phyloP scores from a whole-genome alignment of 2,888 invertebrate genomes.

The Scaeva pyrastri region DNA sequence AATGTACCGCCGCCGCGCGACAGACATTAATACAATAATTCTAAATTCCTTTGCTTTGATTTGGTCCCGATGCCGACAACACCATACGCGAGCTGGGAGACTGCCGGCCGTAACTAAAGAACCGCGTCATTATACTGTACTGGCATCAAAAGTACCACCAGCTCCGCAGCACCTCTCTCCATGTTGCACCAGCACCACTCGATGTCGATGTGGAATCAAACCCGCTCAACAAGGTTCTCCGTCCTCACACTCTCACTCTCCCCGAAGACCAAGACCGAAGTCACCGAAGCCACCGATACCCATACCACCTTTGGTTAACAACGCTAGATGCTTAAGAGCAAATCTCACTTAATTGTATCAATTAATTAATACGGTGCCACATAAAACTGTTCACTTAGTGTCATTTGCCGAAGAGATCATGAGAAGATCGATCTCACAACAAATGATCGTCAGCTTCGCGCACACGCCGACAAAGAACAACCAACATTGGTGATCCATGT shows the following conservation, averaged over 20 bases:
- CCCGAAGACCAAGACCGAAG: background rate
- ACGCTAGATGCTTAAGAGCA: conserved; percentile 62
- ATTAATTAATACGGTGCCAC: conserved; percentile 75
- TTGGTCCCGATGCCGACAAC: conserved; percentile 69
- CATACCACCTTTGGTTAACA: conserved; percentile 10
- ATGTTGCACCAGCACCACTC: background rate
- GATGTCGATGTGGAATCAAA: conserved; percentile 48
- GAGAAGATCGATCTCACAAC: conserved; percentile 64
- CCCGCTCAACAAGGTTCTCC: conserved; percentile 60
- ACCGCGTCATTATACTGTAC: conserved; percentile 55
- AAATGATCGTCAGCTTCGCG: conserved; percentile 54
- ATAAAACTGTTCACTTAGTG: conserved; percentile 75
- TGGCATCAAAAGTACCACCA: conserved; percentile 43
- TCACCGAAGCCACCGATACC: background rate
- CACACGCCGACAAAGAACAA: conserved; percentile 58
- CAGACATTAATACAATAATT: conserved; percentile 74
- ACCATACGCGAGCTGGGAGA: conserved; percentile 14
- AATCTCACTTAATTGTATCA: conserved; percentile 73
- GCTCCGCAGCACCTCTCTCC: background rate
- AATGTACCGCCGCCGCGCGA: conserved; percentile 49
- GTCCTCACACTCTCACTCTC: conserved; percentile 14
- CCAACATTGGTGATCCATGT: background rate
- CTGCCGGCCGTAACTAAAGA: conserved; percentile 26
- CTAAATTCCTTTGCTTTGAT: conserved; percentile 75
- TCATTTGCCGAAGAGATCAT: conserved; percentile 66